These are phyloP conservation scores for Baccha elongata DNA, from an alignment of 2,888 invertebrate species.

Conservation along the genomic window DNA sequence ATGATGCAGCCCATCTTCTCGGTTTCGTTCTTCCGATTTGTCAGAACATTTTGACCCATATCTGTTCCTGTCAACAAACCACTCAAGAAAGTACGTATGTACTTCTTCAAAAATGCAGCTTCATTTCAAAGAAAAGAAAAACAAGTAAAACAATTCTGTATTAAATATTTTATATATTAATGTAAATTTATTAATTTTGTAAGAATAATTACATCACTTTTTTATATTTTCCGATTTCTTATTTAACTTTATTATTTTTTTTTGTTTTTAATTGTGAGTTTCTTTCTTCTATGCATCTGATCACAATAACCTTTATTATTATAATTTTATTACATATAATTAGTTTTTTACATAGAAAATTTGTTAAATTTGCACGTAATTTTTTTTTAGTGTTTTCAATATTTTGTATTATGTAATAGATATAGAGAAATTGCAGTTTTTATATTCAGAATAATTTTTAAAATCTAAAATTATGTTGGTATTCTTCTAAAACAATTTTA, in stretches of 20 bases:
- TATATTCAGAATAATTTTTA: slow-evolving; percentile 17
- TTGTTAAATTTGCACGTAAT: slow-evolving; percentile 41
- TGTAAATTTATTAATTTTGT: no score
- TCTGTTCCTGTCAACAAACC: no score
- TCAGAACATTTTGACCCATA: no score
- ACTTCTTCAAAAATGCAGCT: no score
- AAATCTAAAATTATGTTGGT: slow-evolving; percentile 11
- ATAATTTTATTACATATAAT: slow-evolving; percentile 38
- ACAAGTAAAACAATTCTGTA: no score
- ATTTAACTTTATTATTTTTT: no score
- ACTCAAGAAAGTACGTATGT: no score
- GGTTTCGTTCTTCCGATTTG: no score
- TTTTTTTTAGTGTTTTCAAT: slow-evolving; percentile 45
- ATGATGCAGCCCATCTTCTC: no score
- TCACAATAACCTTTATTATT: slow-evolving; percentile 20
- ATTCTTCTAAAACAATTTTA: not conserved
- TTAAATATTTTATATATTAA: not conserved
- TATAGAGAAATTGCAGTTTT: slow-evolving; percentile 31
- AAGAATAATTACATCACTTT: not conserved
- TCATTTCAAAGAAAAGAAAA: no score
- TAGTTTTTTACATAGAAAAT: slow-evolving; percentile 64
- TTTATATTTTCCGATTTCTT: no score
- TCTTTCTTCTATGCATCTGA: not conserved
- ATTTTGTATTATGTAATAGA: slow-evolving; percentile 6
- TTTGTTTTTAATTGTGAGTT: not conserved